phyloP scores from a whole-genome alignment of 2,888 invertebrate species.

The Mimachlamys varia region DNA sequence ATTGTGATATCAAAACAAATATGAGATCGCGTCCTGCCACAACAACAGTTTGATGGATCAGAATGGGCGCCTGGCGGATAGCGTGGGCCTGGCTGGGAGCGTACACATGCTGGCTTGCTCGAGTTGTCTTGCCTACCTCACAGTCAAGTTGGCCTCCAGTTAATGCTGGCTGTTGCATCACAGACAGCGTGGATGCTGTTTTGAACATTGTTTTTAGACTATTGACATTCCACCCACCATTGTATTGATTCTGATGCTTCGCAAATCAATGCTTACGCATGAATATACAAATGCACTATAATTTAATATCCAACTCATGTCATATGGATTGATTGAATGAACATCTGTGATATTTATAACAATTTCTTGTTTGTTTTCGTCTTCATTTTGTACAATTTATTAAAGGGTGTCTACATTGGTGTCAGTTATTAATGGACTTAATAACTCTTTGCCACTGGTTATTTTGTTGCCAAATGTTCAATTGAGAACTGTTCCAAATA shows the following conservation, averaged over 20 bases:
- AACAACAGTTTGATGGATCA: not conserved
- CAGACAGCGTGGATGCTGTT: not conserved
- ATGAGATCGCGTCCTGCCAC: not conserved
- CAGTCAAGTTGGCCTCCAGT: not conserved
- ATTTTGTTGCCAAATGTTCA: too few species aligned
- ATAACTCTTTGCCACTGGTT: too few species aligned
- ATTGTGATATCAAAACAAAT: not conserved
- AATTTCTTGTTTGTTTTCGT: too few species aligned
- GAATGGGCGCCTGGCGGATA: not conserved
- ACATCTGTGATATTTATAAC: too few species aligned
- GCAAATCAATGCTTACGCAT: not conserved
- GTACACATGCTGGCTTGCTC: not conserved
- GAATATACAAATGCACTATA: not conserved
- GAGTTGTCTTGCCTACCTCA: constrained; percentile 21
- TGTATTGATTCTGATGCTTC: not conserved
- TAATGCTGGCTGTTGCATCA: not conserved
- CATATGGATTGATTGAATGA: not conserved
- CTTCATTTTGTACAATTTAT: too few species aligned
- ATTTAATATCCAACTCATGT: not conserved
- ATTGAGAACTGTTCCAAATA: too few species aligned
- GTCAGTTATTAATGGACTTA: too few species aligned
- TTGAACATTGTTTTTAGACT: not conserved
- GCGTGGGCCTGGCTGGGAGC: not conserved
- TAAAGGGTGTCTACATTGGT: too few species aligned
- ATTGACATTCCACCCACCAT: not conserved